phyloP scores from a whole-genome alignment of 2,888 invertebrate species.

The Protophormia terraenovae region DNA sequence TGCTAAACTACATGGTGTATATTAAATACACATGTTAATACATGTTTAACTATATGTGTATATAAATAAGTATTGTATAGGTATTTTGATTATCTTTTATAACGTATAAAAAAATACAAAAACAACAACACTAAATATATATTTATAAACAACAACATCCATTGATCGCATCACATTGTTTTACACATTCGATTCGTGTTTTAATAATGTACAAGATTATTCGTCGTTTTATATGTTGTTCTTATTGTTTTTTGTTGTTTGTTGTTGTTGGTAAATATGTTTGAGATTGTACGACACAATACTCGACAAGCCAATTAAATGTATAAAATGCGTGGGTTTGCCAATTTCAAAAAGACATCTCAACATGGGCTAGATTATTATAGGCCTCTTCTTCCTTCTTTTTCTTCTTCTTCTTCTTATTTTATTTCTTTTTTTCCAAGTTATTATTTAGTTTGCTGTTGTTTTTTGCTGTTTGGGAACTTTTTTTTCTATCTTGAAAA shows the following conservation, averaged over 20 bases:
- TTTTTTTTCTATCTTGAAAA: constrained; percentile 1
- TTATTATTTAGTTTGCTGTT: not conserved
- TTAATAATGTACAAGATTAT: constrained; percentile 64
- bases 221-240: constrained; percentile 35
- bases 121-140: constrained; percentile 37
- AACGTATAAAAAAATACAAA: constrained; percentile 47
- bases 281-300: constrained; percentile 68
- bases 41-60: not conserved
- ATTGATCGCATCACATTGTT: constrained; percentile 68
- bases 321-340: constrained; percentile 73
- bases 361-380: constrained; percentile 57
- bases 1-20: constrained; percentile 66
- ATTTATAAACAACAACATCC: constrained; percentile 27
- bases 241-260: constrained; percentile 2
- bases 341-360: constrained; percentile 66
- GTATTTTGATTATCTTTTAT: constrained; percentile 59
- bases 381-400: not conserved
- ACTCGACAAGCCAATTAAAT: constrained; percentile 80
- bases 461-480: constrained; percentile 39
- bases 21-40: constrained; percentile 59
- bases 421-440: not conserved
- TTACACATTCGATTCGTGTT: constrained; percentile 67
- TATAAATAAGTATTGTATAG: not conserved
- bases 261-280: no score
- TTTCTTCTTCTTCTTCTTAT: not conserved